These are phyloP conservation scores for Chrysomela aeneicollis DNA, from an alignment of 2,888 invertebrate species.

Conservation along the genomic window DNA sequence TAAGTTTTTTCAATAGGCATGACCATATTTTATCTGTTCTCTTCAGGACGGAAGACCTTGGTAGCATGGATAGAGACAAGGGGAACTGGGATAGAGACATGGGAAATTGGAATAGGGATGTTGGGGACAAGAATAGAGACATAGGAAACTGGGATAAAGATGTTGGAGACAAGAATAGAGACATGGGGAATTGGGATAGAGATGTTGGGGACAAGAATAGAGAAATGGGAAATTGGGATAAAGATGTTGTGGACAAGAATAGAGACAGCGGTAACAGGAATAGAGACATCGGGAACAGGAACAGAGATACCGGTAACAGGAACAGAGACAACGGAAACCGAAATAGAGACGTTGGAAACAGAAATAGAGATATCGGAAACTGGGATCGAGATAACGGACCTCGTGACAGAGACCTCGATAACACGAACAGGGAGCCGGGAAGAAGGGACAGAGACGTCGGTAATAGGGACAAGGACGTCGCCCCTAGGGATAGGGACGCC, in stretches of 20 bases:
- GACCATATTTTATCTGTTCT: conserved; percentile 1
- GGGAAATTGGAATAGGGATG: not conserved
- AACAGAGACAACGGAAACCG: conserved; percentile 27
- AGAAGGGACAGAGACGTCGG: conserved; percentile 9
- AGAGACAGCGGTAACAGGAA: not conserved
- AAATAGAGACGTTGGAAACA: not conserved
- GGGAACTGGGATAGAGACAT: conserved; percentile 25
- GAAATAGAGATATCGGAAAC: conserved; percentile 26
- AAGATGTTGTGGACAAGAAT: conserved; percentile 16
- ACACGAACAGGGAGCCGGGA: conserved; percentile 29
- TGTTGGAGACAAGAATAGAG: conserved; percentile 17
- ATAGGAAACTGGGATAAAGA: not conserved
- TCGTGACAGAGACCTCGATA: conserved; percentile 23
- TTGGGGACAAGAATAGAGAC: not conserved
- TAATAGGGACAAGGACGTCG: too few relatives aligned
- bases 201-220: conserved; percentile 18
- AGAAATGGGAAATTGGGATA: not conserved
- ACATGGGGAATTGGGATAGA: not conserved
- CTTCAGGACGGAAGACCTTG: conserved; percentile 12
- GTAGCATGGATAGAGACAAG: conserved; percentile 25
- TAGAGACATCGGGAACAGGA: conserved; percentile 18
- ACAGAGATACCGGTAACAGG: conserved; percentile 2
- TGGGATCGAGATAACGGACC: conserved; percentile 2
- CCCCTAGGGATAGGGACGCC: too few relatives aligned
- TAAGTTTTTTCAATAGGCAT: too few relatives aligned